Conservation (phyloP, 37 sponge, comb jelly and placozoan species). For the Theonella swinhoei region DNA sequence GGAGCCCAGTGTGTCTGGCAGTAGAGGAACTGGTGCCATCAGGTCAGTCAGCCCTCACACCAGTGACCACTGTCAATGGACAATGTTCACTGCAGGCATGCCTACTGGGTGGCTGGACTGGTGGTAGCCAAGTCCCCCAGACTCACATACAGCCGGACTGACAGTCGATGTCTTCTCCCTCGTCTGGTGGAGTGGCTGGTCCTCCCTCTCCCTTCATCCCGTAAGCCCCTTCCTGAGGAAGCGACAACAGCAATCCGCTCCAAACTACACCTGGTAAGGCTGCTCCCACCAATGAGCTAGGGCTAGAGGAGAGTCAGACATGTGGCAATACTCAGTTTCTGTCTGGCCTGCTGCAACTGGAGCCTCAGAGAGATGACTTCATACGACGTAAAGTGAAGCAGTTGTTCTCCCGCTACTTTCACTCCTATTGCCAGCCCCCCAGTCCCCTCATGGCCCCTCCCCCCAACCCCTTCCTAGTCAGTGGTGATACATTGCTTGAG, state of each 20-base stretch:
- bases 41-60: neutral
- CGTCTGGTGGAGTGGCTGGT: slow-evolving; percentile 43
- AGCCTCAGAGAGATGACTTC: slow-evolving; percentile 54
- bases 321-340: slow-evolving; percentile 50
- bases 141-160: slow-evolving; percentile 49
- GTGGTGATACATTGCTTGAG: neutral
- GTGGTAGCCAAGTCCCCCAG: slow-evolving; percentile 43
- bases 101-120: slow-evolving; percentile 8
- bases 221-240: neutral
- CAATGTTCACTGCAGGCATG: neutral
- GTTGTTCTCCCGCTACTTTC: slow-evolving; percentile 54
- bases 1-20: slow-evolving; percentile 33
- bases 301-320: too few relatives aligned
- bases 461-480: slow-evolving; percentile 23
- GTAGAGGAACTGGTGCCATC: neutral
- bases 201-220: slow-evolving; percentile 17
- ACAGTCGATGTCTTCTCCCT: slow-evolving; percentile 42
- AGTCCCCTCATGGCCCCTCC: neutral
- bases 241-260: neutral
- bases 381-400: slow-evolving; percentile 52
- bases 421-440: slow-evolving; percentile 6
- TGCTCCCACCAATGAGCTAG: too few relatives aligned
- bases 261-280: slow-evolving; percentile 35
- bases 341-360: slow-evolving; percentile 40
- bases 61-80: neutral